Evolutionary conservation across 1,140 invertebrate genomes (phyloP).

Genomic region (Heliconius nattereri): DNA sequence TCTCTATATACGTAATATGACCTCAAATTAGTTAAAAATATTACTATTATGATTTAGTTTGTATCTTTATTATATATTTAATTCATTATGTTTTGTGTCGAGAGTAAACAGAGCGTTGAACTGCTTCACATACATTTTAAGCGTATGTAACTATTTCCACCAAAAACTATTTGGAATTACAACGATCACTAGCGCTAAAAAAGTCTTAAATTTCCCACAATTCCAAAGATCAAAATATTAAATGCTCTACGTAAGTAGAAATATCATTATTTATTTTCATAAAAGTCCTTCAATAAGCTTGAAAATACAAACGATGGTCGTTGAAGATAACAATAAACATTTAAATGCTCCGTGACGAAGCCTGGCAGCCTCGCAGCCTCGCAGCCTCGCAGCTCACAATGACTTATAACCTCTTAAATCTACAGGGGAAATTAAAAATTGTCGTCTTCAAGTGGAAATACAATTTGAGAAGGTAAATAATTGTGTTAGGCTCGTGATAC

Average conservation of each 20-base stretch:
- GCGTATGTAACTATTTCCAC: too few relatives aligned
- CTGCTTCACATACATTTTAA: too few relatives aligned
- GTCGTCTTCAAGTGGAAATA: slow-evolving; percentile 21
- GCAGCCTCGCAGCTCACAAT: not conserved
- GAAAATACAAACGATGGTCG: not conserved
- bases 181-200: not conserved
- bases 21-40: too few relatives aligned
- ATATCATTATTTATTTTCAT: not conserved
- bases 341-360: slow-evolving; percentile 25
- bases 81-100: too few relatives aligned
- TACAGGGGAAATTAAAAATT: slow-evolving; percentile 27
- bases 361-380: not conserved
- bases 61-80: too few relatives aligned
- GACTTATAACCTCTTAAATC: slow-evolving; percentile 23
- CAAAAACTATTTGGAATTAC: too few relatives aligned
- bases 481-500: not conserved
- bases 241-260: not conserved
- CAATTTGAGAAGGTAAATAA: slow-evolving; percentile 32
- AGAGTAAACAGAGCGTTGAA: too few relatives aligned
- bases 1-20: too few relatives aligned
- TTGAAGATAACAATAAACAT: slow-evolving; percentile 29
- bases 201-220: not conserved
- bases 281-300: not conserved
- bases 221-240: not conserved
- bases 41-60: too few relatives aligned